phyloP scores from a whole-genome alignment of 2,113 vertebrate species.

The Callorhinus ursinus region DNA sequence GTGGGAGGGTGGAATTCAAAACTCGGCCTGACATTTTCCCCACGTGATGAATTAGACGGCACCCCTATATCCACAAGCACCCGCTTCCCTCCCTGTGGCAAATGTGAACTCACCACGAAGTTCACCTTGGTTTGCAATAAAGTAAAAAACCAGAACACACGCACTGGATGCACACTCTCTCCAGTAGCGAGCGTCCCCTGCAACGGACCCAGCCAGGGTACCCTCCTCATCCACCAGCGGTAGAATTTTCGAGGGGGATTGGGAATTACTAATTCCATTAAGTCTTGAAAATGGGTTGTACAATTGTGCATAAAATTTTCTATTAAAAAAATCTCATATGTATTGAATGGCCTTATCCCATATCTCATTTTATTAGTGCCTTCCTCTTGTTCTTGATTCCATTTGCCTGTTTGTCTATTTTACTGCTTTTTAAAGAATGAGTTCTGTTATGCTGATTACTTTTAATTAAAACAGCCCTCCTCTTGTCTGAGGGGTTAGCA shows the following conservation, averaged over 20 bases:
- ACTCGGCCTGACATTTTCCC: no score
- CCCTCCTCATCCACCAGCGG: not conserved
- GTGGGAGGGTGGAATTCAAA: not conserved
- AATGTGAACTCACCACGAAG: not conserved
- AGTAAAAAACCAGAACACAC: not conserved
- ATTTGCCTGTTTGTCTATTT: slow-evolving; percentile 40
- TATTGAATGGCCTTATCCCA: not conserved
- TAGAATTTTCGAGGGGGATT: not conserved
- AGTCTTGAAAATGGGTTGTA: not conserved
- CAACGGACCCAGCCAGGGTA: not conserved
- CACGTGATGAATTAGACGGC: no score
- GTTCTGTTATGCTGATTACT: slow-evolving; percentile 44
- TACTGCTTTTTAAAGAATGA: slow-evolving; percentile 55
- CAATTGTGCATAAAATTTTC: slow-evolving; percentile 28
- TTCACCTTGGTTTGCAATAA: not conserved
- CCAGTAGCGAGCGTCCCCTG: not conserved
- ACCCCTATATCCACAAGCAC: accelerated
- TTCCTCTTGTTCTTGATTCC: slow-evolving; percentile 34
- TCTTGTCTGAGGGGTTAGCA: not conserved
- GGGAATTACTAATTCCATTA: not conserved
- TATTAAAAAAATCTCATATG: not conserved
- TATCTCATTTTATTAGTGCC: slow-evolving; percentile 22
- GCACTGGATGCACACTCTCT: not conserved
- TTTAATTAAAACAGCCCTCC: slow-evolving; percentile 55
- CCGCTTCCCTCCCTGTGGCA: not conserved